These are phyloP conservation scores for Solenopsis fugax DNA, from an alignment of 1,140 invertebrate species.

Conservation along the genomic window DNA sequence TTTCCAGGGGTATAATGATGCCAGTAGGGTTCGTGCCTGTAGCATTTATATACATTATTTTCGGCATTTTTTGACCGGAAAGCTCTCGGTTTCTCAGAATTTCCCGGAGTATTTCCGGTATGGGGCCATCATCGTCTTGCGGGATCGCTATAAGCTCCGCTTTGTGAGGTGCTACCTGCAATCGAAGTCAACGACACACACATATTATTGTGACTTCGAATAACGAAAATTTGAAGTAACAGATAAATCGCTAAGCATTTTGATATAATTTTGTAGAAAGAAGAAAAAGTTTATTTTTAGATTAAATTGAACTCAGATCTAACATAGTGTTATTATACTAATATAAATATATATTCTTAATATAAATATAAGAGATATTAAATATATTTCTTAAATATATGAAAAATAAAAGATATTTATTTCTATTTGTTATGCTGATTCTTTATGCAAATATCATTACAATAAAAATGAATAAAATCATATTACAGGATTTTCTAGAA, in stretches of 20 bases:
- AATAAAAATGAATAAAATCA: conserved; percentile 2
- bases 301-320: not conserved
- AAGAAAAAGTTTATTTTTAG: not conserved
- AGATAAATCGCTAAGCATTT: not conserved
- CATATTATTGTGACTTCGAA: not conserved
- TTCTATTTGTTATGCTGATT: not conserved
- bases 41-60: conserved; percentile 88
- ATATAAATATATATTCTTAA: not conserved
- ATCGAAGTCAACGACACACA: conserved; percentile 25
- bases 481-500: not conserved
- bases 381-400: not conserved
- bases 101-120: conserved; percentile 84
- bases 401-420: not conserved
- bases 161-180: conserved; percentile 86
- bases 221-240: conserved; percentile 10
- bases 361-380: conserved; percentile 12
- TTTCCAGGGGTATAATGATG: conserved; percentile 88
- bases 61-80: conserved; percentile 88
- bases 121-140: conserved; percentile 87
- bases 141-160: conserved; percentile 86
- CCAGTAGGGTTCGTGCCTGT: conserved; percentile 91
- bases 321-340: not conserved
- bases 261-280: not conserved
- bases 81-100: conserved; percentile 84
- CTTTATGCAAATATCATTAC: not conserved